These are phyloP conservation scores for Pseudomyrmex sp. DNA, from an alignment of 1,140 invertebrate genomes.

Conservation along the genomic window DNA sequence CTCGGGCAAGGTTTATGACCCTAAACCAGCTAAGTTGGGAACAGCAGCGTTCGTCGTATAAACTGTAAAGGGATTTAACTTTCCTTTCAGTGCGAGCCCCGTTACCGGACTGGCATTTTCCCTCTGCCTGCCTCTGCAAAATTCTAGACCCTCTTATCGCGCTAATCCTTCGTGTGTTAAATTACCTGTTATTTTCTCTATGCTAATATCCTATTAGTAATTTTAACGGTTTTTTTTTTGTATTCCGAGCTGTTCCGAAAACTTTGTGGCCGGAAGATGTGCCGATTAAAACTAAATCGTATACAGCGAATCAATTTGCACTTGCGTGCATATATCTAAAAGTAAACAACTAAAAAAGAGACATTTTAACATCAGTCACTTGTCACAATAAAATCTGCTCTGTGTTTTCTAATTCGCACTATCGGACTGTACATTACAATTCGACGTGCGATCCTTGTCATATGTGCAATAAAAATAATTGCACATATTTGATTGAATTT, in stretches of 20 bases:
- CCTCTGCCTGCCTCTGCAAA: conserved; percentile 73
- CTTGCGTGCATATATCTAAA: neutral
- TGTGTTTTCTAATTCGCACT: conserved; percentile 1
- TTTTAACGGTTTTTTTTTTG: conserved; percentile 23
- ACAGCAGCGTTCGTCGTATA: conserved; percentile 81
- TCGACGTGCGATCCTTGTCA: neutral
- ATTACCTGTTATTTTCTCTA: conserved; percentile 69
- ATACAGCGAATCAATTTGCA: neutral
- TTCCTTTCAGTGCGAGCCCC: conserved; percentile 82
- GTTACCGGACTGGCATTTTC: conserved; percentile 76
- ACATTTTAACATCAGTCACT: neutral
- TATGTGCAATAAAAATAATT: neutral
- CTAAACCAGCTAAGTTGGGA: conserved; percentile 81
- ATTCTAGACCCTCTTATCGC: conserved; percentile 73
- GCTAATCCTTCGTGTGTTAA: conserved; percentile 69
- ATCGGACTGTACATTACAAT: neutral
- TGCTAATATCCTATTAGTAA: conserved; percentile 70
- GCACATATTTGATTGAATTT: neutral
- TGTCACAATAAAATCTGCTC: neutral
- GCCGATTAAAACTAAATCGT: conserved; percentile 22
- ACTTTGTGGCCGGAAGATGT: conserved; percentile 7
- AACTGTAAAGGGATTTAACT: conserved; percentile 84
- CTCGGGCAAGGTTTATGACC: conserved; percentile 81
- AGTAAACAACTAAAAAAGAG: neutral
- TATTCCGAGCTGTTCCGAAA: neutral